Conservation (phyloP, 2,888 invertebrate species). For the Ectemnius continuus region DNA sequence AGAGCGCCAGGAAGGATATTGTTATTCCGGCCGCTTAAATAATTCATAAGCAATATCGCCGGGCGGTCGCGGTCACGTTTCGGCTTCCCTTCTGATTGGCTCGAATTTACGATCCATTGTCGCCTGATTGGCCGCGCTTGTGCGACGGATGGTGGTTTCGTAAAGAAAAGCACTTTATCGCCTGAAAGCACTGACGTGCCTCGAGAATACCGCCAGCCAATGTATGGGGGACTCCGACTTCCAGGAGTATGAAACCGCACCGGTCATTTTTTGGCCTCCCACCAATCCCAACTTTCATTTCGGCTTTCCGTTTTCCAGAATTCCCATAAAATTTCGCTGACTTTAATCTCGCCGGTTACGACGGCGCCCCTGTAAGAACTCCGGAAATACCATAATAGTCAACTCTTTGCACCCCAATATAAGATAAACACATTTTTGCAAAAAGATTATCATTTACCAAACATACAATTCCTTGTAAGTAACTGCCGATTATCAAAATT, state of each 20-base stretch:
- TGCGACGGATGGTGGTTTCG: conserved; percentile 68
- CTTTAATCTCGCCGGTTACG: too few species aligned
- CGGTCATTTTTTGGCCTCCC: conserved; percentile 49
- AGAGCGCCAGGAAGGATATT: conserved; percentile 41
- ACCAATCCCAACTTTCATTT: too few species aligned
- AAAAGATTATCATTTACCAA: too few species aligned
- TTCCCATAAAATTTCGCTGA: too few species aligned
- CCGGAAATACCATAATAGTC: too few species aligned
- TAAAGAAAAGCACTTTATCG: conserved; percentile 71
- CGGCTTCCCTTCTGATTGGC: conserved; percentile 73
- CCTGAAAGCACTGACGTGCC: conserved; percentile 63
- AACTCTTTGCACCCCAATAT: too few species aligned
- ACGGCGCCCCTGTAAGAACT: too few species aligned
- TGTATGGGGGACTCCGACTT: conserved; percentile 23
- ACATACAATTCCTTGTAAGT: too few species aligned
- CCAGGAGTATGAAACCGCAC: conserved; percentile 51
- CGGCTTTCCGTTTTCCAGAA: too few species aligned
- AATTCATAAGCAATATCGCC: conserved; percentile 76
- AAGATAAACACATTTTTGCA: too few species aligned
- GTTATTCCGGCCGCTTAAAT: conserved; percentile 71
- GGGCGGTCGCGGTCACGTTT: conserved; percentile 73
- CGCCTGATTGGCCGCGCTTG: conserved; percentile 75
- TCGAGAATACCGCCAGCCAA: conserved; percentile 28
- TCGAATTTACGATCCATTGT: conserved; percentile 77
- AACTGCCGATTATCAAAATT: too few species aligned